Evolutionary conservation across 2,113 vertebrate species (phyloP), one percentile per base, ranked within the genome.

Genomic region (Oryzias woworae): DNA sequence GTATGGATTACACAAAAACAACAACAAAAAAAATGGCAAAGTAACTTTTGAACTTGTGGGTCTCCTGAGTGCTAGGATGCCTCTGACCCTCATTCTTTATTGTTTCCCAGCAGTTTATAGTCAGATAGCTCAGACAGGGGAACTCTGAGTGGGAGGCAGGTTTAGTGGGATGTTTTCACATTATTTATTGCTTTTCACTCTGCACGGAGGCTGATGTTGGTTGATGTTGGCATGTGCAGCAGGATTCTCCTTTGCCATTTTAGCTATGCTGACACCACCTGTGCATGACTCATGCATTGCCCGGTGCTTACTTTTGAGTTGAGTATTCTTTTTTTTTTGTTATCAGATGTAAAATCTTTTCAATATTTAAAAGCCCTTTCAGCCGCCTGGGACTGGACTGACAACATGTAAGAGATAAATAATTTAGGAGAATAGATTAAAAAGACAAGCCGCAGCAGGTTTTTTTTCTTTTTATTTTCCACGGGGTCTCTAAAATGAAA

Each of bases 321-420:
- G 52, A 66, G 16, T 0, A 2, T 3, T 1, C 7, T 49, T 48
- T 13, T 20, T 20, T 20, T 20, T 67, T 0, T 2, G 64, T 70
- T 75, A 79, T 74, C 69, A 58, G 61, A 83, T 73, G 55, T 50
- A 57, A 83, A 70, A 71, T 58, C 45, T 53, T 53, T 64, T 77
- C 56, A 65, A 68, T 78, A 73, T 84, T 74, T 75, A 69, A 71
- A 80, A 60, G 10, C 65, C 55, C 69, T 52, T 23, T 49, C 58
- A 75, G 51, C 51, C 62, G 60, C 42, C 72, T 28, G 31, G 67
- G 53, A 59, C 59, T 56, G 71, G 50, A 48, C 57, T 77, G 73
- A 78, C 77, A 80, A 82, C 79, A 84, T 71, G 66, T 64, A 66
- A 4, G 36, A 42, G 31, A 72, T 89, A 56, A 88, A 88, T 84